These are phyloP conservation scores for Perccottus glenii DNA, from an alignment of 2,113 vertebrate species.

Conservation along the genomic window DNA sequence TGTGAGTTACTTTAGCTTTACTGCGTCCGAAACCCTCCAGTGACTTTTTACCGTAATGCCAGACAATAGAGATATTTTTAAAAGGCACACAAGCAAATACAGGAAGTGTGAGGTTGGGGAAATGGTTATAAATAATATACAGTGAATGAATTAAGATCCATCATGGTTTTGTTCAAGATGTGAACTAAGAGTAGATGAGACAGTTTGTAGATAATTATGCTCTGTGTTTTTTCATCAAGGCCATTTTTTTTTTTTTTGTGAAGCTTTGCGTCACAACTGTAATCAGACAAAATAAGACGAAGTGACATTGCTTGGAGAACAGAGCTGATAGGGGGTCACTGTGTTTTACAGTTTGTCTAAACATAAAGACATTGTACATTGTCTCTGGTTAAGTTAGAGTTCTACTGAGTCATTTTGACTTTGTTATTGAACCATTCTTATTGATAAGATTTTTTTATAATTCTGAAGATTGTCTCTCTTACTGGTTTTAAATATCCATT, in stretches of 20 bases:
- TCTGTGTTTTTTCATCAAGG: too few species aligned
- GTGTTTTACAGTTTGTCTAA: not conserved
- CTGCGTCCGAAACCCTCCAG: not conserved
- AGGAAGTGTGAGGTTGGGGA: not conserved
- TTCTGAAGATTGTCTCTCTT: too few species aligned
- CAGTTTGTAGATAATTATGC: too few species aligned
- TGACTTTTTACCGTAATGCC: conserved; percentile 1
- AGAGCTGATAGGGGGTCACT: not conserved
- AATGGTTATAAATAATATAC: not conserved
- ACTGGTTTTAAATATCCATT: too few species aligned
- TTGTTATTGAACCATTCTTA: too few species aligned
- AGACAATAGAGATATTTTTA: conserved; percentile 10
- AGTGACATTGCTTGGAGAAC: not conserved
- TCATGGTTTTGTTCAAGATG: too few species aligned
- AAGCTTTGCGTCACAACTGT: not conserved
- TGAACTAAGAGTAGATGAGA: too few species aligned
- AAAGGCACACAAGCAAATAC: not conserved
- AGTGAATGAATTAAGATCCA: not conserved
- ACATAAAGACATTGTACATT: too few species aligned
- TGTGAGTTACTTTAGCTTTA: not conserved
- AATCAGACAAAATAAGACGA: not conserved
- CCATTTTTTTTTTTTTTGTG: too few species aligned
- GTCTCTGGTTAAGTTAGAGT: too few species aligned
- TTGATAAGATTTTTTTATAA: too few species aligned
- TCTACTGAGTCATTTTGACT: too few species aligned